phyloP scores from a whole-genome alignment of 2,888 invertebrate genomes.

The Rotaria magnacalcarata region DNA sequence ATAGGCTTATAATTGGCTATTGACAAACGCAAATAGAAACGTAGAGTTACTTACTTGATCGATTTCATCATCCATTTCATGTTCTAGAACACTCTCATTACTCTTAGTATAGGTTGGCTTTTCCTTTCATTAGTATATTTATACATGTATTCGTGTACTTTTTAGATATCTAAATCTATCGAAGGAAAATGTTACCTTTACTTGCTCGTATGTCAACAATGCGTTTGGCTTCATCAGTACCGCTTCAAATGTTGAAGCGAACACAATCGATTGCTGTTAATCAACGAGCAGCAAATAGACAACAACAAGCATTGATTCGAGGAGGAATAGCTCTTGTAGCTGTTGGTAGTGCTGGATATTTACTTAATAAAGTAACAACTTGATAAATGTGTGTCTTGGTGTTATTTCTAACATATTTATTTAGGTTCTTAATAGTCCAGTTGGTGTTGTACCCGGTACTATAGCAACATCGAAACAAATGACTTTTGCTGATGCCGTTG shows the following conservation, averaged over 20 bases:
- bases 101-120: too few species aligned
- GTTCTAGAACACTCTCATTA: too few species aligned
- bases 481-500: neutral
- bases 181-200: neutral
- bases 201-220: neutral
- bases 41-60: too few species aligned
- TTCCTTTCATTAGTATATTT: too few species aligned
- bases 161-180: neutral
- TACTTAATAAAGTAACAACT: neutral
- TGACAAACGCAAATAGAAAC: too few species aligned
- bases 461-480: neutral
- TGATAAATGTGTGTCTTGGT: neutral
- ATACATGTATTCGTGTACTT: neutral
- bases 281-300: neutral
- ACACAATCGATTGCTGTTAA: conserved; percentile 11
- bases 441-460: neutral
- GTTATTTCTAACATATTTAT: neutral
- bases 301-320: conserved; percentile 14
- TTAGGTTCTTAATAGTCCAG: neutral
- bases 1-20: too few species aligned
- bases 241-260: neutral
- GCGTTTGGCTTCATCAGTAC: neutral
- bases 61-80: too few species aligned
- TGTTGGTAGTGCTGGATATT: neutral
- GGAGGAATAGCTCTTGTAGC: conserved; percentile 9